Conservation (phyloP, 1,140 invertebrate genomes). For the Gryon sp. region DNA sequence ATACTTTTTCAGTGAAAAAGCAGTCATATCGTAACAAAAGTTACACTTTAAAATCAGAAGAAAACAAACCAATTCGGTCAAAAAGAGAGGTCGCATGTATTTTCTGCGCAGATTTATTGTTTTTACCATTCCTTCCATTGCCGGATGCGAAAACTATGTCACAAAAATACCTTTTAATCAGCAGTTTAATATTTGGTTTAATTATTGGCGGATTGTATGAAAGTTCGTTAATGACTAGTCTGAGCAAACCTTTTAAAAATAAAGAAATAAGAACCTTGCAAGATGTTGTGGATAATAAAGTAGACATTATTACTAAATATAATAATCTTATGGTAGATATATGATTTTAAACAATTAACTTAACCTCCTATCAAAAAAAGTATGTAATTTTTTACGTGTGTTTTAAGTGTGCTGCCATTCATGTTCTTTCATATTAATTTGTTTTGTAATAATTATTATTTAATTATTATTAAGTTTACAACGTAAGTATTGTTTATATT, state of each 20-base stretch:
- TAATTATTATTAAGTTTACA: too few relatives aligned
- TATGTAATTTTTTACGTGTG: too few relatives aligned
- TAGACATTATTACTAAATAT: conserved; percentile 65
- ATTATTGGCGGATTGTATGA: conserved; percentile 62
- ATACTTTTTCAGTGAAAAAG: not conserved
- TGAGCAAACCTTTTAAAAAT: conserved; percentile 63
- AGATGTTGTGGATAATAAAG: conserved; percentile 56
- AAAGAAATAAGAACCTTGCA: conserved; percentile 60
- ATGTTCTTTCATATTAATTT: too few relatives aligned
- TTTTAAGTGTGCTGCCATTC: too few relatives aligned
- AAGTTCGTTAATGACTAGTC: conserved; percentile 57
- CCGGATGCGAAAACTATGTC: conserved; percentile 8
- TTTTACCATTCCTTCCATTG: not conserved
- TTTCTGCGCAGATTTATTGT: conserved; percentile 29
- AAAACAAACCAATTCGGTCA: not conserved
- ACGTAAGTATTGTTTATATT: too few relatives aligned
- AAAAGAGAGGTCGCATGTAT: not conserved
- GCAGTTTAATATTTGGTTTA: conserved; percentile 55
- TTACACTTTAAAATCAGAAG: not conserved
- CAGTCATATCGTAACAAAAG: not conserved
- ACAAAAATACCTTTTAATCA: conserved; percentile 48
- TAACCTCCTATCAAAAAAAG: too few relatives aligned
- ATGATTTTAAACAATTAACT: too few relatives aligned
- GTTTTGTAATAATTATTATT: too few relatives aligned
- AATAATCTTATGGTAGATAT: conserved; percentile 58